Evolutionary conservation across 1,140 invertebrate species (phyloP).

Genomic region (Portunus trituberculatus): DNA sequence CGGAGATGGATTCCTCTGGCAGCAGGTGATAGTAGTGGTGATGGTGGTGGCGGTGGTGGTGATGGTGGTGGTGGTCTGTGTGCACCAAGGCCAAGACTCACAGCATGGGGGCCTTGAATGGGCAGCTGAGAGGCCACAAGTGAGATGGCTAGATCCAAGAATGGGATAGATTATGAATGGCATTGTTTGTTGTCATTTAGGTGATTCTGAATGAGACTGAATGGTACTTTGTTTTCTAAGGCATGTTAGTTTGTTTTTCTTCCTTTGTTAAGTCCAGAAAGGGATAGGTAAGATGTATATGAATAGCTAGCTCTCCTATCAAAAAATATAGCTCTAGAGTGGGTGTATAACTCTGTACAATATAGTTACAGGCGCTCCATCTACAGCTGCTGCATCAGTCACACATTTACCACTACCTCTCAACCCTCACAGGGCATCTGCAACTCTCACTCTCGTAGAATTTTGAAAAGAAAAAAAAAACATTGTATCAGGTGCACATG

Average conservation of each 20-base stretch:
- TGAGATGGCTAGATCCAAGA: constrained; percentile 58
- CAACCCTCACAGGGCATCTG: not conserved
- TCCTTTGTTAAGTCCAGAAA: not conserved
- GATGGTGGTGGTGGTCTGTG: constrained; percentile 35
- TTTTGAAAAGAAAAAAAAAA: not conserved
- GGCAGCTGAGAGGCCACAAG: constrained; percentile 4
- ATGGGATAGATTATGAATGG: constrained; percentile 50
- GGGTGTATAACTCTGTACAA: constrained; percentile 60
- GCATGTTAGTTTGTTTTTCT: not conserved
- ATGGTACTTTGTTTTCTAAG: not conserved
- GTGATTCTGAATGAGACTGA: no score
- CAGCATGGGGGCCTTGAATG: not conserved
- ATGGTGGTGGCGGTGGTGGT: not conserved
- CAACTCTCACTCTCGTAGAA: not conserved
- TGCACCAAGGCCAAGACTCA: constrained; percentile 62
- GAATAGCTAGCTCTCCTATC: constrained; percentile 50
- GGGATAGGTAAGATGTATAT: not conserved
- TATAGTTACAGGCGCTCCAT: constrained; percentile 59
- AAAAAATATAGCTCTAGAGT: constrained; percentile 67
- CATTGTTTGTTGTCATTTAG: not conserved
- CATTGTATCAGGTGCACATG: not conserved
- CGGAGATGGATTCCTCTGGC: not conserved
- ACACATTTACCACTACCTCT: not conserved
- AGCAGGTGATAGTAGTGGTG: not conserved
- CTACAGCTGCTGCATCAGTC: not conserved